Conservation (phyloP, 2,888 invertebrate genomes). For the Eupelmus urozonus region DNA sequence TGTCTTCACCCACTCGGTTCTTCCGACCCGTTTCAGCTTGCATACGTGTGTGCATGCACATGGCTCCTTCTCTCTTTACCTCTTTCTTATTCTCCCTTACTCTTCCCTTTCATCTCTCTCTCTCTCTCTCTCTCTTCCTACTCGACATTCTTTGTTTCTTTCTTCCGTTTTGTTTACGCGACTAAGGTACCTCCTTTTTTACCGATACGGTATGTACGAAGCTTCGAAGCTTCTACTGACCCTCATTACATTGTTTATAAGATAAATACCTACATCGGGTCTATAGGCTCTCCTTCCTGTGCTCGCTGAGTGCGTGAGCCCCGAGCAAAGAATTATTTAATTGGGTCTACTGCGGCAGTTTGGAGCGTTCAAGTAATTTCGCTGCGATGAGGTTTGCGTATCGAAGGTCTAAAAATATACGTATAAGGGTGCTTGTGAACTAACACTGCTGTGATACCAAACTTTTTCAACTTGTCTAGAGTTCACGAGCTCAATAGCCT, state of each 20-base stretch:
- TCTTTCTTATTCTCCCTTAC: neutral
- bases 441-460: neutral
- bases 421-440: conserved; percentile 18
- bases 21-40: conserved; percentile 22
- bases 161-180: conserved; percentile 24
- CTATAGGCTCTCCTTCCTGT: neutral
- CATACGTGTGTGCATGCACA: neutral
- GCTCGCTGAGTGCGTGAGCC: neutral
- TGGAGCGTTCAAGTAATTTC: conserved; percentile 11
- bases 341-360: conserved; percentile 6
- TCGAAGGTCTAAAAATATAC: neutral
- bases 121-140: neutral
- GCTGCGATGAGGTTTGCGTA: conserved; percentile 6
- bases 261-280: conserved; percentile 32
- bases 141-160: neutral
- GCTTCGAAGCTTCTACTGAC: conserved; percentile 13
- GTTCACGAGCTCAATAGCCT: neutral
- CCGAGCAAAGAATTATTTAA: conserved; percentile 31
- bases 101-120: too few relatives aligned
- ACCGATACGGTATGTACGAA: neutral
- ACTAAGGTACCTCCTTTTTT: neutral
- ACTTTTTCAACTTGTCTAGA: neutral
- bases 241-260: conserved; percentile 48
- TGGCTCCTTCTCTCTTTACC: neutral
- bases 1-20: conserved; percentile 65